A percentile compares a stretch with the other conserved stretches of the same genome.
Conservation (phyloP, 2,797 vertebrate genomes). For the Crocidura indochinensis region DNA sequence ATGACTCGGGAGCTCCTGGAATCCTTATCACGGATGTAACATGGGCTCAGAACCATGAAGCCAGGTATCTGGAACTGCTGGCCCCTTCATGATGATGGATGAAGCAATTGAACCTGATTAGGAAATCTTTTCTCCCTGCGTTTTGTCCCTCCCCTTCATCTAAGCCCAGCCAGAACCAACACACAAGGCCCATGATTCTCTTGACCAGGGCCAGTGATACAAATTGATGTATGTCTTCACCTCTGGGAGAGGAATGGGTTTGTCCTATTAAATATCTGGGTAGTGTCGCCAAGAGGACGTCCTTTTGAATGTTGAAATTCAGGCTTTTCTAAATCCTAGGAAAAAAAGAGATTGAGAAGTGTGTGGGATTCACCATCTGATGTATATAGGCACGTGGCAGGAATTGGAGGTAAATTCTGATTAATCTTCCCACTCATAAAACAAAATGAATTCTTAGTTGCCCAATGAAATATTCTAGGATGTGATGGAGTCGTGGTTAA, state of each 20-base stretch:
- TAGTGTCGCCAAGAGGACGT: not conserved
- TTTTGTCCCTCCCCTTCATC: not conserved
- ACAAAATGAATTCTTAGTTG: not conserved
- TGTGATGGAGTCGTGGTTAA: not conserved
- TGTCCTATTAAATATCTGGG: constrained; percentile 4
- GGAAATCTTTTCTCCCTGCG: not conserved
- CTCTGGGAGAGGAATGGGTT: not conserved
- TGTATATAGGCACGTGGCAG: not conserved
- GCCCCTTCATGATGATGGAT: not conserved
- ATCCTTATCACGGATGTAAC: constrained; percentile 20
- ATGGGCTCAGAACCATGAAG: not conserved
- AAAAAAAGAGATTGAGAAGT: constrained; percentile 18
- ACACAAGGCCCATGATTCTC: not conserved
- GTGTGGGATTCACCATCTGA: not conserved
- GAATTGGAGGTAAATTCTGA: not conserved
- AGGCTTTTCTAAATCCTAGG: constrained; percentile 1
- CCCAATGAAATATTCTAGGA: not conserved
- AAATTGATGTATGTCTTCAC: not conserved
- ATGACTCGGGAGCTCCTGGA: not conserved
- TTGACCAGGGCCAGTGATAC: not conserved
- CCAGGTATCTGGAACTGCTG: not conserved
- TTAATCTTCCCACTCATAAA: not conserved
- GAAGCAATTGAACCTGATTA: not conserved
- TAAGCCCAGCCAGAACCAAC: not conserved
- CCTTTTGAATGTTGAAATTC: constrained; percentile 38